phyloP scores from a whole-genome alignment of 2,888 invertebrate genomes.

The Tiliacea citrago region DNA sequence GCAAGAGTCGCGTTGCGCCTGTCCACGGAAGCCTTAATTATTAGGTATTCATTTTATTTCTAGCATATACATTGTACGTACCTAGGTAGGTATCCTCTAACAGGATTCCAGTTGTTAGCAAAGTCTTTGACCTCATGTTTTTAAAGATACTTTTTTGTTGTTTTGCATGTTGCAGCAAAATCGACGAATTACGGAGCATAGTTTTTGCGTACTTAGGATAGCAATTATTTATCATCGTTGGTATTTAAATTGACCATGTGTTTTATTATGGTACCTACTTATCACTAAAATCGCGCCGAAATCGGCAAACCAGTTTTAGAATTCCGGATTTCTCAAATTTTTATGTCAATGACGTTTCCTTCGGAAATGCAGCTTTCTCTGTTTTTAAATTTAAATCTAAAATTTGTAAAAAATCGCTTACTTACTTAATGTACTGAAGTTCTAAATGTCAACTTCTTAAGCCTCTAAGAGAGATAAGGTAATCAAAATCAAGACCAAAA shows the following conservation, averaged over 20 bases:
- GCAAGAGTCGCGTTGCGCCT: no score
- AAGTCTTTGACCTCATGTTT: conserved; percentile 43
- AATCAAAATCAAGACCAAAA: not conserved
- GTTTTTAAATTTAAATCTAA: conserved; percentile 32
- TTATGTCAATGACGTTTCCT: conserved; percentile 34
- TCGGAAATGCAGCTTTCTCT: conserved; percentile 49
- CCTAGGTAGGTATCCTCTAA: conserved; percentile 17
- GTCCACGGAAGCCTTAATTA: no score
- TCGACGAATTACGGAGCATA: conserved; percentile 7
- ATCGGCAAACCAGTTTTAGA: conserved; percentile 38
- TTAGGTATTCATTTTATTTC: not conserved
- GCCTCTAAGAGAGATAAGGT: not conserved
- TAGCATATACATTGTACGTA: not conserved
- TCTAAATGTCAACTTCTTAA: conserved; percentile 7
- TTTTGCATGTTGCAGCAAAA: conserved; percentile 17
- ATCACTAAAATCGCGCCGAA: conserved; percentile 19
- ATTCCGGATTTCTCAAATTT: conserved; percentile 45
- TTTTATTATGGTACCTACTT: conserved; percentile 21
- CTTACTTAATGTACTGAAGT: not conserved
- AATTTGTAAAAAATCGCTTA: conserved; percentile 1
- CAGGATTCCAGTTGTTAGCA: conserved; percentile 1
- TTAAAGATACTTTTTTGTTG: not conserved
- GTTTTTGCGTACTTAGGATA: conserved; percentile 29
- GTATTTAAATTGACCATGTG: conserved; percentile 43
- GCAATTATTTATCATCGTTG: conserved; percentile 44